phyloP scores from a whole-genome alignment of 1,140 invertebrate species.

The Panulirus ornatus region DNA sequence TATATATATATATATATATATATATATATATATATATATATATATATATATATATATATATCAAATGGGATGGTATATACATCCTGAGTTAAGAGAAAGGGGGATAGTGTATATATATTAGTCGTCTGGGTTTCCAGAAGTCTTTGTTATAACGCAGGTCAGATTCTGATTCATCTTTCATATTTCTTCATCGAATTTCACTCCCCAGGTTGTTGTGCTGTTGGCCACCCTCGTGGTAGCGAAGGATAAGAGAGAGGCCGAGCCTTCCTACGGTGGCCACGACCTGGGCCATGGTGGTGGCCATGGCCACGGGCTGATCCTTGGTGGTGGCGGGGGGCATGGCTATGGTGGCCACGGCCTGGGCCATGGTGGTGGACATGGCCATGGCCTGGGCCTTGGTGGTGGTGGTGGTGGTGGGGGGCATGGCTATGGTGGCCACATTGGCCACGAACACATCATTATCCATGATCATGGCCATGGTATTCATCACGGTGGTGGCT shows the following conservation, averaged over 20 bases:
- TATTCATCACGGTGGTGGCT: not conserved
- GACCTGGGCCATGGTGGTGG: not conserved
- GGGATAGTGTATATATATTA: not conserved
- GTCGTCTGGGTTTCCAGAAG: not conserved
- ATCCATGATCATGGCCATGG: too few species aligned
- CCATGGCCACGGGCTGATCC: not conserved
- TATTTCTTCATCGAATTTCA: not conserved
- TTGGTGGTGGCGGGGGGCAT: not conserved
- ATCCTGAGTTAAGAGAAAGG: not conserved
- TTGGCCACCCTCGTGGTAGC: conserved; percentile 33
- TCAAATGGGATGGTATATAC: not conserved
- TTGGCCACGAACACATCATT: not conserved
- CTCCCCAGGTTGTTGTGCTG: conserved; percentile 23
- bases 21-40: conserved; percentile 14
- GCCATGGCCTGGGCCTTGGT: not conserved
- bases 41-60: conserved; percentile 18
- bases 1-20: conserved; percentile 14
- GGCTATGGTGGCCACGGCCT: not conserved
- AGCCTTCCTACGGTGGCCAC: not conserved
- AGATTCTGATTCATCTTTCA: not conserved
- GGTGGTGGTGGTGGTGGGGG: not conserved
- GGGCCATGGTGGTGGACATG: not conserved
- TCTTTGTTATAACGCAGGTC: not conserved
- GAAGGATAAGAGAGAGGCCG: not conserved
- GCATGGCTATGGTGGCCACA: not conserved